Conservation (phyloP, 2,888 invertebrate species). For the Meghimatium bilineatum region DNA sequence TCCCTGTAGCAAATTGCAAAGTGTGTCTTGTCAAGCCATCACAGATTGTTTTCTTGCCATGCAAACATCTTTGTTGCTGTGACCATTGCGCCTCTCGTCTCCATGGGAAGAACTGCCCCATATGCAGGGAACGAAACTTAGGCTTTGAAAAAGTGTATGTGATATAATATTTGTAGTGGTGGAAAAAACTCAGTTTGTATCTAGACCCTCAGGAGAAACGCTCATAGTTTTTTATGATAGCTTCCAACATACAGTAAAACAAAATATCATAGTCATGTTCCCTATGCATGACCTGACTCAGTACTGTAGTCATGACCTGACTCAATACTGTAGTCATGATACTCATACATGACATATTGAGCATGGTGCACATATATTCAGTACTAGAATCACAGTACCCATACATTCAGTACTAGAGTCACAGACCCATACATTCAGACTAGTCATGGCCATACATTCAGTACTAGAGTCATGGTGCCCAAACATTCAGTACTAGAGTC, state of each 20-base stretch:
- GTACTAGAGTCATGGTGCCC: background rate
- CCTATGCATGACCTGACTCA: too few relatives aligned
- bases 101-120: constrained; percentile 50
- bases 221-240: background rate
- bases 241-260: background rate
- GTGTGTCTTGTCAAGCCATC: constrained; percentile 51
- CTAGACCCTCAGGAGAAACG: background rate
- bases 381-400: too few relatives aligned
- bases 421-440: too few relatives aligned
- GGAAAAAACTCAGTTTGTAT: background rate
- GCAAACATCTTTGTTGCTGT: constrained; percentile 53
- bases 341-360: too few relatives aligned
- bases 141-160: constrained; percentile 48
- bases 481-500: too few relatives aligned
- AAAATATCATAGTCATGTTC: too few relatives aligned
- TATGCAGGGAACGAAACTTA: constrained; percentile 49
- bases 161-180: constrained; percentile 15
- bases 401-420: too few relatives aligned
- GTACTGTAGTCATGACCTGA: too few relatives aligned
- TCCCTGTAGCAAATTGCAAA: constrained; percentile 52
- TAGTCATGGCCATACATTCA: background rate
- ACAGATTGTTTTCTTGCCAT: constrained; percentile 52
- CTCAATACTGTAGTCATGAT: too few relatives aligned
- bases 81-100: constrained; percentile 50
- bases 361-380: too few relatives aligned